Evolutionary conservation across 1,140 invertebrate genomes (phyloP).

Genomic region (Acromyrmex charruanus): DNA sequence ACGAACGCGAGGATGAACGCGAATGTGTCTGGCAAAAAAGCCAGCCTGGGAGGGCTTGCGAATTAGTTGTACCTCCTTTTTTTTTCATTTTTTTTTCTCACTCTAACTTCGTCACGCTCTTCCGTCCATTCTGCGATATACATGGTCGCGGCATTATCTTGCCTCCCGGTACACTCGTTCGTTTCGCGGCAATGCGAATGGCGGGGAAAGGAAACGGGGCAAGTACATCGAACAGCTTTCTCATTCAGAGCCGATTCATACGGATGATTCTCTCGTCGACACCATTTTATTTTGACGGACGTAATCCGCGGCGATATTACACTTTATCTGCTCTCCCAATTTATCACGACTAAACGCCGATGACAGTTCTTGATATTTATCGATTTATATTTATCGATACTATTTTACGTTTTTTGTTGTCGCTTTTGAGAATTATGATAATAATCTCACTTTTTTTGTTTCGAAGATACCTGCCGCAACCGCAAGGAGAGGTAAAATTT

Average conservation of each 20-base stretch:
- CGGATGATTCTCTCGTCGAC: constrained; percentile 28
- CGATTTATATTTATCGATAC: constrained; percentile 7
- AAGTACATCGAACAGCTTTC: constrained; percentile 72
- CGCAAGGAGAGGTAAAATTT: background rate
- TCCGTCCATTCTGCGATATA: too few species aligned
- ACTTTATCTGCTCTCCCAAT: constrained; percentile 23
- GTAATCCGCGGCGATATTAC: constrained; percentile 26
- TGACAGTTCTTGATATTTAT: background rate
- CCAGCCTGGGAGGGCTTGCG: constrained; percentile 72
- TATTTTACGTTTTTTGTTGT: background rate
- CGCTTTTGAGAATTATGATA: background rate
- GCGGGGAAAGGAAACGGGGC: constrained; percentile 37
- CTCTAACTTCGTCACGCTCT: constrained; percentile 13
- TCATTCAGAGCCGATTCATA: constrained; percentile 65
- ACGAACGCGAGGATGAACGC: constrained; percentile 39
- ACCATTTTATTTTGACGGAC: constrained; percentile 34
- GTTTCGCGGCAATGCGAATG: constrained; percentile 49
- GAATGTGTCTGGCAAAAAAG: constrained; percentile 65
- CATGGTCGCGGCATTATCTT: too few species aligned
- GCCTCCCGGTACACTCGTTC: constrained; percentile 52
- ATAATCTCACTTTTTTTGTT: background rate
- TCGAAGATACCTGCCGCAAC: background rate
- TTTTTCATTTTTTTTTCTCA: background rate
- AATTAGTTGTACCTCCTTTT: constrained; percentile 60
- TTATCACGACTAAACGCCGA: constrained; percentile 30